Percentiles rank a stretch among this genome's conserved stretches.
These are phyloP conservation scores for Dendrophyllia cribrosa DNA, from an alignment of 64 coral and sea anemone genomes.

Conservation along the genomic window DNA sequence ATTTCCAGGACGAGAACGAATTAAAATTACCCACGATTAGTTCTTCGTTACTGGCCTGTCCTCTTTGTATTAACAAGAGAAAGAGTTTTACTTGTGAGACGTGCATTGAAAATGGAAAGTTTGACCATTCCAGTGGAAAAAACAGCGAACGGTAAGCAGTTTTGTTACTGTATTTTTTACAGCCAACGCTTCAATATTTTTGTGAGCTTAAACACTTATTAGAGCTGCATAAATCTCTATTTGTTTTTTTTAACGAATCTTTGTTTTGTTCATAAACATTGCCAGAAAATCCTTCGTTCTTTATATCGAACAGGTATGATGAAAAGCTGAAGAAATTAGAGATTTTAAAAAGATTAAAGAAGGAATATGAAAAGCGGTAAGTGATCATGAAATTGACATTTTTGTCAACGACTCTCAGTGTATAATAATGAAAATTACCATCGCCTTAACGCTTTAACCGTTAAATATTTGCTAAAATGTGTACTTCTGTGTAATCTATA, in stretches of 20 bases:
- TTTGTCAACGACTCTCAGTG: neutral
- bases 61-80: conserved; percentile 85
- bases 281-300: neutral
- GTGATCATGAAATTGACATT: too few species aligned
- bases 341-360: conserved; percentile 77
- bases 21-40: conserved; percentile 34
- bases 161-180: conserved; percentile 23
- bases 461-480: neutral
- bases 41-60: conserved; percentile 48
- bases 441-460: too few species aligned
- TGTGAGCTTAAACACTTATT: neutral
- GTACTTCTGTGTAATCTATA: neutral
- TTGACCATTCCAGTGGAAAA: conserved; percentile 71
- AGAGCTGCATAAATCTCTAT: neutral
- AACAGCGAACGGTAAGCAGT: conserved; percentile 57
- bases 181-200: neutral
- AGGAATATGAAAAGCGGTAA: conserved; percentile 78
- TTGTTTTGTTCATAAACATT: neutral
- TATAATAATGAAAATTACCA: neutral
- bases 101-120: conserved; percentile 76
- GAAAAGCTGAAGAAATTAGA: conserved; percentile 75
- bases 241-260: neutral
- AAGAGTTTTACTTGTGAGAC: conserved; percentile 80
- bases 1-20: conserved; percentile 77
- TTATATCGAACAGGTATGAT: conserved; percentile 55